These are phyloP conservation scores for Gyps fulvus DNA, from an alignment of 2,113 vertebrate species.

Conservation along the genomic window DNA sequence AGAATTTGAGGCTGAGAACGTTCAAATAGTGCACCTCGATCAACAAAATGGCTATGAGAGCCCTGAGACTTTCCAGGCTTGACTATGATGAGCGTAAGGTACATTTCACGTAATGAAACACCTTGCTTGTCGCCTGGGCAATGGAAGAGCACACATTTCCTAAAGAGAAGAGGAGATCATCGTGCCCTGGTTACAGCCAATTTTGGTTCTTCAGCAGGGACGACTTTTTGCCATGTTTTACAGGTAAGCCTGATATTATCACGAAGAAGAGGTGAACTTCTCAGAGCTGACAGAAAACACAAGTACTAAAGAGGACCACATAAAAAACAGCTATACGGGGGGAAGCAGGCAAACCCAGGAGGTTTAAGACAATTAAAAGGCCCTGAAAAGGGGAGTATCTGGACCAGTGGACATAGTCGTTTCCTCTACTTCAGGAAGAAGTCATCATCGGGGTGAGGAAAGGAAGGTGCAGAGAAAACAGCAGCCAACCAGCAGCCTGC, in stretches of 20 bases:
- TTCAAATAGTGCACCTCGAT: not conserved
- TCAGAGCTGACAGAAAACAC: not conserved
- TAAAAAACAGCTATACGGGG: rapidly evolving
- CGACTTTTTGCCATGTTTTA: not conserved
- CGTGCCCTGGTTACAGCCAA: rapidly evolving
- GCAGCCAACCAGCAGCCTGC: not conserved
- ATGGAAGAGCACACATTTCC: not conserved
- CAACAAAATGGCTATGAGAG: not conserved
- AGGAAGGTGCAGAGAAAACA: not conserved
- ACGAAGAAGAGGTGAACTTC: not conserved
- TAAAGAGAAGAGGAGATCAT: not conserved
- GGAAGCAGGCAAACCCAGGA: not conserved
- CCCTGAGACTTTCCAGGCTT: not conserved
- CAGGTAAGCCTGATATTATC: not conserved
- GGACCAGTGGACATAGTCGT: rapidly evolving
- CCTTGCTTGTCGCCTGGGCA: rapidly evolving
- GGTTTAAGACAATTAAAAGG: not conserved
- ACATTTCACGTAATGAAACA: not conserved
- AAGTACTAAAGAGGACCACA: not conserved
- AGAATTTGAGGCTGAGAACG: not conserved
- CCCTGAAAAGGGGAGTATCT: not conserved
- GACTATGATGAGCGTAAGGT: not conserved
- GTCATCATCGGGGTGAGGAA: not conserved
- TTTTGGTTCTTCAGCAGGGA: not conserved
- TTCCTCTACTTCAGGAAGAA: not conserved